Evolutionary conservation across 2,113 vertebrate species (phyloP), one percentile per base, ranked within the genome.

Genomic region (Anoplopoma fimbria): DNA sequence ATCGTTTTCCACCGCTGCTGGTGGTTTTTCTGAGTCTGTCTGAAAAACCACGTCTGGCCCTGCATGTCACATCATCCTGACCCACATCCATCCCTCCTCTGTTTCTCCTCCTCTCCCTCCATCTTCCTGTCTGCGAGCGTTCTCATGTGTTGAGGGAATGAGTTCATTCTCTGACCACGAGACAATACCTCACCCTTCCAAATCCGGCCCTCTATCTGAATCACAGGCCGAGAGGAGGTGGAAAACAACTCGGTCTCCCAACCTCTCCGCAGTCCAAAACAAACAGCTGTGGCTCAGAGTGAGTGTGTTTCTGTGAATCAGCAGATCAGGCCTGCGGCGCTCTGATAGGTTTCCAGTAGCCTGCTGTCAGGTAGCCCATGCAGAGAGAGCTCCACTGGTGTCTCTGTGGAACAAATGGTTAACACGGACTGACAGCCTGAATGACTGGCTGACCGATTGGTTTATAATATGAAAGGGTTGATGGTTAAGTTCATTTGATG

Each of bases 121-220:
- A 29, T 75, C 88, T 65, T 78, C 53, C 62, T 75, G 40, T 74
- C 80, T 77, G 21, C 10, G 67, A 79, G 75, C 57, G 83, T 84
- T 81, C 83, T 82, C 69, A 67, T 79, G 64, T 38, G 31, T 38
- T 67, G 79, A 55, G 67, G 81, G 85, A 79, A 88, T 92, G 88
- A 94, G 88, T 94, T 93, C 89, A 91, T 71, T 67, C 69, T 68
- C 72, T 21, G 71, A 93, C 91, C 93, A 88, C 86, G 65, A 93
- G 92, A 94, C 93, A 78, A 92, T 93, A 93, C 92, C 91, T 94
- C 93, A 93, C 82, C 86, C 89, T 88, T 75, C 76, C 75, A 75
- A 58, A 15, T 63, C 38, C 38, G 6, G 17, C 64, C 36, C 73
- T 81, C 82, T n/a, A 74, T 87, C 79, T 92, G 91, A 93, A 85